These are phyloP conservation scores for Tetraodon nigroviridis DNA, from an alignment of 2,113 vertebrate species.

Conservation along the genomic window DNA sequence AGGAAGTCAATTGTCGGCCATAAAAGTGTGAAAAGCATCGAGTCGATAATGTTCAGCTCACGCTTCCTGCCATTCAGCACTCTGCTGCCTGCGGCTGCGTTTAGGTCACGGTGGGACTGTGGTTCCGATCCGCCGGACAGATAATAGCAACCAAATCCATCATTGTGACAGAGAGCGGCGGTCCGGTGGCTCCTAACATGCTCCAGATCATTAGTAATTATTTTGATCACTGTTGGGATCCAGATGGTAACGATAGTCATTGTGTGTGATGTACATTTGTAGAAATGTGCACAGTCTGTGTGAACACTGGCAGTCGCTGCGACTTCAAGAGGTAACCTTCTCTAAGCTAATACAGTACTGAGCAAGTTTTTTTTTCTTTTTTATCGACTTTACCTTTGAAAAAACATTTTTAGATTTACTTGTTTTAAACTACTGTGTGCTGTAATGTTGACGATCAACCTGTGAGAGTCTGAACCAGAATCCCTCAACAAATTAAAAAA, in stretches of 20 bases:
- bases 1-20: slow-evolving; percentile 57
- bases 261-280: neutral
- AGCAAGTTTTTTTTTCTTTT: too few relatives aligned
- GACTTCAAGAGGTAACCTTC: neutral
- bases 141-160: slow-evolving; percentile 37
- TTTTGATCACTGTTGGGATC: neutral
- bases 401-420: too few relatives aligned
- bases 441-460: too few relatives aligned
- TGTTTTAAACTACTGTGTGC: too few relatives aligned
- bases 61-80: slow-evolving; percentile 60
- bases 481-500: too few relatives aligned
- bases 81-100: slow-evolving; percentile 41
- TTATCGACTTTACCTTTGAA: too few relatives aligned
- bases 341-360: too few relatives aligned
- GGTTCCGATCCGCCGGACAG: slow-evolving; percentile 30
- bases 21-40: slow-evolving; percentile 56
- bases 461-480: too few relatives aligned
- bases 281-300: too few relatives aligned
- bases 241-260: neutral
- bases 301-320: neutral
- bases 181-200: neutral
- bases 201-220: neutral
- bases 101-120: slow-evolving; percentile 46
- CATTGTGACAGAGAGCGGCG: slow-evolving; percentile 18
- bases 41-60: slow-evolving; percentile 57